Conservation (phyloP, 1,140 invertebrate genomes). For the Drosophila nigromelanica region DNA sequence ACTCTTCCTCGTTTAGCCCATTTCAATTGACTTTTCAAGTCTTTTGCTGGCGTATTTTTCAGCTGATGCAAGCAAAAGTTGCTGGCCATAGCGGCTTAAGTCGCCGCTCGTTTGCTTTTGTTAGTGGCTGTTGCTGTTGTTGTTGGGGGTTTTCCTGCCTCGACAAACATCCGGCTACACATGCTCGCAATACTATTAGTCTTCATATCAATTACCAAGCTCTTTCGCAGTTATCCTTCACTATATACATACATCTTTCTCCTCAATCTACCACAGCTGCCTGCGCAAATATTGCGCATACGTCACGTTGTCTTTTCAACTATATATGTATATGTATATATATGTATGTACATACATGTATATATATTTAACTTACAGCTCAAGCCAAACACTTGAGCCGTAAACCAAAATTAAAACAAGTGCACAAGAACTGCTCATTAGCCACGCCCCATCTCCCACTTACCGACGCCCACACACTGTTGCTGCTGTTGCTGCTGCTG, state of each 20-base stretch:
- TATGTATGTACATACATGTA: too few species aligned
- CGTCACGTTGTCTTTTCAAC: slow-evolving; percentile 39
- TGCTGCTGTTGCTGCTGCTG: background rate
- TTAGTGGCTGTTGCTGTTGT: slow-evolving; percentile 2
- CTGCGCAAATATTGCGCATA: slow-evolving; percentile 44
- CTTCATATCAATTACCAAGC: slow-evolving; percentile 68
- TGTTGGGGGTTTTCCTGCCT: slow-evolving; percentile 14
- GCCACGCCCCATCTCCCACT: slow-evolving; percentile 14
- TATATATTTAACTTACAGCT: slow-evolving; percentile 60
- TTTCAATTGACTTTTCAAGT: slow-evolving; percentile 31
- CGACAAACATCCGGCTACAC: slow-evolving; percentile 37
- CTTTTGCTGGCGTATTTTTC: slow-evolving; percentile 18
- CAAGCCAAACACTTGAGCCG: slow-evolving; percentile 58
- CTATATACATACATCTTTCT: background rate
- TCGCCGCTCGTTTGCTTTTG: background rate
- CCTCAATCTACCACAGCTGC: background rate
- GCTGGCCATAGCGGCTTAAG: slow-evolving; percentile 19
- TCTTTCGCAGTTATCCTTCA: background rate
- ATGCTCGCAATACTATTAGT: slow-evolving; percentile 64
- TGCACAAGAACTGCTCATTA: slow-evolving; percentile 61
- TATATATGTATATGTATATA: background rate
- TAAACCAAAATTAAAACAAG: slow-evolving; percentile 54
- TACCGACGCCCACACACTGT: slow-evolving; percentile 7
- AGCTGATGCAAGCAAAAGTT: slow-evolving; percentile 41
- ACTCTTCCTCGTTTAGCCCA: background rate